Conservation (phyloP, 2,888 invertebrate genomes). For the Papilio protenor region DNA sequence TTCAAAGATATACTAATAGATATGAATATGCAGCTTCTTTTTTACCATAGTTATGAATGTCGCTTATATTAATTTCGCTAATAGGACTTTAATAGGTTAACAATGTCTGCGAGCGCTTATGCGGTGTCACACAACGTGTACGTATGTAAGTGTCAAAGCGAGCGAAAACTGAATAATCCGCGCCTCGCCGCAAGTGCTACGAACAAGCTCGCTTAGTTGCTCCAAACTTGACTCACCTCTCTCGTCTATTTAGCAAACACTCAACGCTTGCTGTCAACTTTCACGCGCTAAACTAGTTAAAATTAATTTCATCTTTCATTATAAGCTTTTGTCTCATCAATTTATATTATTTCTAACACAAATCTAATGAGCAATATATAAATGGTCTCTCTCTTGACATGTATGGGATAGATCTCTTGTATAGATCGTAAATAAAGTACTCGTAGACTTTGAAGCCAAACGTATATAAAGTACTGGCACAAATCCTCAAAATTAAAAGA, state of each 20-base stretch:
- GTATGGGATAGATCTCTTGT: too few relatives aligned
- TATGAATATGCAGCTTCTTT: neutral
- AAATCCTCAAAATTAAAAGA: neutral
- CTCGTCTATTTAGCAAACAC: slow-evolving; percentile 42
- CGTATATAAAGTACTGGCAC: too few relatives aligned
- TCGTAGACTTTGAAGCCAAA: too few relatives aligned
- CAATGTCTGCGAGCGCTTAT: slow-evolving; percentile 13
- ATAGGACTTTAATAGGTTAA: slow-evolving; percentile 6
- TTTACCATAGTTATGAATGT: neutral
- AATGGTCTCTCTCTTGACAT: neutral
- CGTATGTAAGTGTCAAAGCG: slow-evolving; percentile 2
- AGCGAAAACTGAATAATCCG: slow-evolving; percentile 18
- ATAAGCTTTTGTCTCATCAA: neutral
- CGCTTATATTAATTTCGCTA: neutral
- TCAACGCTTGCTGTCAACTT: slow-evolving; percentile 20
- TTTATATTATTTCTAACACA: neutral
- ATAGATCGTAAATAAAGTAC: too few relatives aligned
- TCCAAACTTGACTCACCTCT: slow-evolving; percentile 36
- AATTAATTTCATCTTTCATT: neutral
- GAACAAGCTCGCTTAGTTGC: slow-evolving; percentile 34
- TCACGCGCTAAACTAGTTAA: slow-evolving; percentile 5
- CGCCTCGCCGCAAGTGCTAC: slow-evolving; percentile 4
- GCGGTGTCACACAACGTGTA: slow-evolving; percentile 8
- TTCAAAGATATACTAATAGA: too few relatives aligned
- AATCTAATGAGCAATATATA: neutral